Base-by-base conservation (phyloP, 2,113 vertebrate species). In the Cygnus buccinator region DNA sequence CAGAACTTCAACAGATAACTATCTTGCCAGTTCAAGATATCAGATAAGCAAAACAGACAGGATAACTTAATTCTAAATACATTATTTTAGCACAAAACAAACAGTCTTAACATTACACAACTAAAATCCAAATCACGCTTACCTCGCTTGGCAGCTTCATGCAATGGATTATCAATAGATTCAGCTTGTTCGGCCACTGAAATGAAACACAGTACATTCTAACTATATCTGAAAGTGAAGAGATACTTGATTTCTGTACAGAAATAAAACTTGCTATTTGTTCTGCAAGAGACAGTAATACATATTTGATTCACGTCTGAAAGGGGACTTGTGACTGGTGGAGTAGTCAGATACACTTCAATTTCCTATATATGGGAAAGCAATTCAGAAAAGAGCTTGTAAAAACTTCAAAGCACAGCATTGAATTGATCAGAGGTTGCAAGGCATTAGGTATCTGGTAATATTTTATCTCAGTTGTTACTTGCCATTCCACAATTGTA, bases 111-210 rank as follows among this genome's bases (percentile, higher is more conserved):
- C 20, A 61, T 46, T 19, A 59, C 31, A 57, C 6, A 94, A 65
- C 23, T 57, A 29, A 76, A 88, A 80, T 10, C 50, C 16, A 55
- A 67, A 82, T 67, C 75, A 95, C 35, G 93, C 98, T 77, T 91
- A 99, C 99, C 99, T 98, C 99, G 98, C 97, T 99, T 99, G 78
- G 99, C 99, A 93, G 99, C 99, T 97, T 99, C 99, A 33, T 99
- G 99, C 97, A 99, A 97, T 57, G 99, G 99, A 93, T 99, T 99
- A 96, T 99, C 99, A 78, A 99, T 99, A 41, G 99, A 99, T 91
- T 99, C 99, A 18, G 99, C 99, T 93, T 99, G 98, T 80, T 99
- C 99, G 37, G 99, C 99, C 98, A 99, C 99, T 99, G 97, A 84
- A 97, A 97, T 17, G 37, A 96, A 97, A 96, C 37, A 78, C n/a